Evolutionary conservation across 1,140 invertebrate species (phyloP).

Genomic region (Papilio dardanus): DNA sequence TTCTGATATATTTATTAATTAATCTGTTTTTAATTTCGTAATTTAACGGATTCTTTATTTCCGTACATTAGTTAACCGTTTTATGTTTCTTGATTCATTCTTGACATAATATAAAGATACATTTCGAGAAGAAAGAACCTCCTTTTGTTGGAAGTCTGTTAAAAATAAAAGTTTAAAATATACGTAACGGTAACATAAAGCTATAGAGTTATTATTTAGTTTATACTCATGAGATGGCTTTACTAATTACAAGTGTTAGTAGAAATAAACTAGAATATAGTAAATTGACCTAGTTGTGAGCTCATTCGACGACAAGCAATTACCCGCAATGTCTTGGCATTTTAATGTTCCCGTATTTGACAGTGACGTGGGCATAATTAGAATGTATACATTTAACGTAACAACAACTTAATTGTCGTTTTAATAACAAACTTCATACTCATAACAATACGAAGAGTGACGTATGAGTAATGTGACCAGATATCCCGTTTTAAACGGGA

Average conservation of each 20-base stretch:
- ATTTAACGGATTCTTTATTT: no score
- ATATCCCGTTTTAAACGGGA: no score
- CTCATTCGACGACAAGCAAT: conserved; percentile 8
- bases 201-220: not conserved
- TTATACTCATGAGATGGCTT: not conserved
- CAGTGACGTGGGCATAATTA: conserved; percentile 9
- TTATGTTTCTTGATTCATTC: no score
- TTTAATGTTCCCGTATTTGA: conserved; percentile 6
- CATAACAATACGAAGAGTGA: not conserved
- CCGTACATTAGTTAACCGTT: no score
- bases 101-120: no score
- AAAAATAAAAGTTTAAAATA: not conserved
- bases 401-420: conserved; percentile 10
- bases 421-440: conserved; percentile 13
- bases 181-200: not conserved
- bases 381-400: conserved; percentile 5
- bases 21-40: no score
- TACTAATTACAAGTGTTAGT: not conserved
- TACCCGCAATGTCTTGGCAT: conserved; percentile 4
- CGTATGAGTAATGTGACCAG: not conserved
- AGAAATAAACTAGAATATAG: not conserved
- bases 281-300: conserved; percentile 10
- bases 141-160: no score
- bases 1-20: no score
- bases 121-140: no score